Base-by-base conservation (phyloP, 2,113 vertebrate genomes). In the Nematolebias whitei region DNA sequence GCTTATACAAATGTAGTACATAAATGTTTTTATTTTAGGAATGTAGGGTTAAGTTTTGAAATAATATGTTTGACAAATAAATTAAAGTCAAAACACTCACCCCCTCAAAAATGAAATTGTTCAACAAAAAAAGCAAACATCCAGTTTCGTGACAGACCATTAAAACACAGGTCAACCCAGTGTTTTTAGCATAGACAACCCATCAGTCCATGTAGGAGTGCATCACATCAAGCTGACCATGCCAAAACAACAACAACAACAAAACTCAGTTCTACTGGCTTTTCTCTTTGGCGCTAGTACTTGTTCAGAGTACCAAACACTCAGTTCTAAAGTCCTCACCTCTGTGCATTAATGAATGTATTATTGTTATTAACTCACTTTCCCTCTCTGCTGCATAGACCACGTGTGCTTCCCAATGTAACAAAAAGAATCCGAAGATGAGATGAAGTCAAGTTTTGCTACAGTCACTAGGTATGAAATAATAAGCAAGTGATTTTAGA, bases 201-300 rank as follows among this genome's bases (percentile, higher is more conserved):
- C 32, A 52, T 65, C 44, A 70, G 60, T 75, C 59, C 63, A 70
- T 73, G 13, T 29, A 71, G 77, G 78, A 74, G 68, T 70, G 60
- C 71, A 40, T 51, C 1, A 43, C 40, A 44, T 80, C 12, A 61
- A 35, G 9, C 10, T 35, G 1, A 35, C 32, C 32, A 35, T 29
- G 26, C 26, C 26, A 29, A 29, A 29, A 29, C 5, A 35, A 35
- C 5, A 5, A 35, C 2, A 35, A 35, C 32, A 35, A 6, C 2
- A 35, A 35, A 35, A 35, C 32, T n/a, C n/a, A n/a, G n/a, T n/a
- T n/a, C n/a, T 35, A 8, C 32, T 35, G 26, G 49, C 68, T 72
- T 56, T 51, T 64, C 50, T 89, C 88, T 91, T 91, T 91, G 87
- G 88, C 77, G 79, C 81, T 41, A 15, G 12, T 14, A 59, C 70